Evolutionary conservation across 2,113 vertebrate genomes (phyloP), one percentile per base, ranked within the genome.

Genomic region (Corythornis vintsioides): DNA sequence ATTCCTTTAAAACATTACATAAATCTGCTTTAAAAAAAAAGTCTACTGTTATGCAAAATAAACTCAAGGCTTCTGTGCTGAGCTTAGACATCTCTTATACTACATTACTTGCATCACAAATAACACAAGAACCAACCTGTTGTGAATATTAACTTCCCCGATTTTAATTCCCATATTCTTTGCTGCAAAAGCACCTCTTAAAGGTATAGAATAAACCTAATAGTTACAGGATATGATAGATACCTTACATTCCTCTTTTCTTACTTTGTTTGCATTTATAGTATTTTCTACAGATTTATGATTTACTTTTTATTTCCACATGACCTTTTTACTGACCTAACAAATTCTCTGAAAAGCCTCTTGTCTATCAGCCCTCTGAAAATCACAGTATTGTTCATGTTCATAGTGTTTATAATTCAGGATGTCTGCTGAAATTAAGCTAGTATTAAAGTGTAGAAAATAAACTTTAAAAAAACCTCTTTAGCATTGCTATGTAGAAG

Each of bases 351-450:
- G 26, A 78, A 53, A 15, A 89, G 48, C 3, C 6, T 56, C 33
- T 43, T 22, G 5, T 77, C 64, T 83, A 64, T 11, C 53, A 90
- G n/a, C 20, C 7, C 35, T 60, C 48, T 42, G 12, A 71, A 79
- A 82, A 83, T 28, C 35, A 69, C 0, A 7, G 5, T 13, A 47
- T 10, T 38, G 38, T 38, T 38, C 10, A 38, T 0, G 1, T 35
- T 86, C 38, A 69, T 3, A 0, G 0, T 10, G 13, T 35, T 75
- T 9, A 4, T 26, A 71, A 81, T 26, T 48, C 20, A 83, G 9
- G 71, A 38, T 5, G 3, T n/a, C 64, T 74, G 29, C 3, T 56
- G 25, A 86, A 86, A 92, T 59, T 42, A 66, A 21, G 18, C 10
- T 86, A 7, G 14, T 45, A 18, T 13, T 24, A 61, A 78, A 77